These are phyloP conservation scores for Tribolium castaneum DNA, from an alignment of 1,140 invertebrate genomes.

Conservation along the genomic window DNA sequence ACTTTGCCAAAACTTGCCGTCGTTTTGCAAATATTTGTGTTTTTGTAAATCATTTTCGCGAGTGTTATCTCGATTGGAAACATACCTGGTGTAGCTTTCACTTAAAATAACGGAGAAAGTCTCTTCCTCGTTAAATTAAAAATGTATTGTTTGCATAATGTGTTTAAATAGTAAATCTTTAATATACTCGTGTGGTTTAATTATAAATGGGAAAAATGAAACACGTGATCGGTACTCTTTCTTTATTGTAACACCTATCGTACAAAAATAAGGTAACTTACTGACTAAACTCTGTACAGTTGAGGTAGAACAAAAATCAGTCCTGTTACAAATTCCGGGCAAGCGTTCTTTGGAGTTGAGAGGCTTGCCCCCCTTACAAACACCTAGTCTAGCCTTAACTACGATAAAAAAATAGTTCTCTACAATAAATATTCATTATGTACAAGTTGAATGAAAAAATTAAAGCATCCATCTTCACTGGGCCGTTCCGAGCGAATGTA, in stretches of 20 bases:
- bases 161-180: too few species aligned
- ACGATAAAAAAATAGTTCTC: constrained; percentile 42
- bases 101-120: neutral
- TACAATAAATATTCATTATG: constrained; percentile 48
- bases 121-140: neutral
- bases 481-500: neutral
- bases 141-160: too few species aligned
- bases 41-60: neutral
- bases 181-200: too few species aligned
- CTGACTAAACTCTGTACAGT: constrained; percentile 57
- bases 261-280: constrained; percentile 55
- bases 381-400: neutral
- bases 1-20: neutral
- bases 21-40: neutral
- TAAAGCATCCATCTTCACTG: neutral
- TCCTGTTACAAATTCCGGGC: constrained; percentile 57
- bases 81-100: neutral
- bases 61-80: neutral
- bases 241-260: constrained; percentile 3
- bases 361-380: neutral
- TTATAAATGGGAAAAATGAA: too few species aligned
- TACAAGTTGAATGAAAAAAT: constrained; percentile 31
- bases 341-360: constrained; percentile 51
- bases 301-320: constrained; percentile 64
- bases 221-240: neutral